A percentile compares a stretch with the other conserved stretches of the same genome.
phyloP scores from a whole-genome alignment of 2,113 vertebrate genomes.

The Balaenoptera acutorostrata region DNA sequence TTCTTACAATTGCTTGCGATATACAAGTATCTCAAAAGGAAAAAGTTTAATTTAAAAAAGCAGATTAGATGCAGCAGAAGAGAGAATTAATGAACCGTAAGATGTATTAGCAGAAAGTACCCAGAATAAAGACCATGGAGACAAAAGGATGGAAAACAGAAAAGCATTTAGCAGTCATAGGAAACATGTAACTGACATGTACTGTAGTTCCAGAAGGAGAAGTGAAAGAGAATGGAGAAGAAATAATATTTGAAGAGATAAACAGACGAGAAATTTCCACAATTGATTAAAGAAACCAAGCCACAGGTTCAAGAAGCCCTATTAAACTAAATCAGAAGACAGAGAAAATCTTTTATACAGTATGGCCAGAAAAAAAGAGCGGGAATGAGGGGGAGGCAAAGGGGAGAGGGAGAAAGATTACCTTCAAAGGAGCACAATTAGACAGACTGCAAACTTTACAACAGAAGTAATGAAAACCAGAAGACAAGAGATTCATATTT shows the following conservation, averaged over 20 bases:
- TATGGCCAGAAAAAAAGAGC: background rate
- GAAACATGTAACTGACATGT: background rate
- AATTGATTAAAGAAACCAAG: background rate
- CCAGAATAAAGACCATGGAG: background rate
- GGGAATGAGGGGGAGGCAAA: background rate
- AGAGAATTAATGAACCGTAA: background rate
- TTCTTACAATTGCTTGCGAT: background rate
- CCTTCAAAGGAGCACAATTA: background rate
- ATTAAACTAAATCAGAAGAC: background rate
- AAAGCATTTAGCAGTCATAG: background rate
- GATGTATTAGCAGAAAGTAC: background rate
- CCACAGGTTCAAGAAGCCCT: background rate
- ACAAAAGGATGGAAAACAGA: background rate
- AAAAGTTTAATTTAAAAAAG: background rate
- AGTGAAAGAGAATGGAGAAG: background rate
- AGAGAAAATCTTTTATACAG: background rate
- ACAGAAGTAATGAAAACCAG: background rate
- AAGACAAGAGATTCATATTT: background rate
- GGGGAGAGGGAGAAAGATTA: background rate
- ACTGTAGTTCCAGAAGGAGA: background rate
- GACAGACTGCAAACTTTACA: background rate
- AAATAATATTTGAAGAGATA: background rate
- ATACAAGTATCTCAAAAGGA: background rate
- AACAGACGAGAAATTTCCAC: background rate
- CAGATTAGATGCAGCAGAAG: background rate